Conservation (phyloP, 2,113 vertebrate species). For the Hymenochirus boettgeri region DNA sequence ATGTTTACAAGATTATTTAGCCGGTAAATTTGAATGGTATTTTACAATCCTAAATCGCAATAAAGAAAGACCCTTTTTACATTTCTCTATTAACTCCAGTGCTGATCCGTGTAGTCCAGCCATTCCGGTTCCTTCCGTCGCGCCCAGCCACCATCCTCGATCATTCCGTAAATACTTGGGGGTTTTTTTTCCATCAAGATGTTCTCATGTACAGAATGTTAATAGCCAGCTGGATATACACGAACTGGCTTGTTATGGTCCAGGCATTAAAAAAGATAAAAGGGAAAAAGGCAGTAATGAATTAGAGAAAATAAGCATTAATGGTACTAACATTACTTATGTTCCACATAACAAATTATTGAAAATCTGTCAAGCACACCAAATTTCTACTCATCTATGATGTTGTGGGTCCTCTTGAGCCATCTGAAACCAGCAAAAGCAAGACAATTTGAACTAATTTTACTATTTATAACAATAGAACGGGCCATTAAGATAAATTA, state of each 20-base stretch:
- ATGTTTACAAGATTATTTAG: too few species aligned
- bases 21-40: too few species aligned
- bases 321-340: conserved; percentile 99
- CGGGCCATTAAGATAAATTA: conserved; percentile 99
- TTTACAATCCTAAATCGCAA: too few species aligned
- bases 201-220: conserved; percentile 78
- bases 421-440: conserved; percentile 96
- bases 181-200: conserved; percentile 68
- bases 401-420: conserved; percentile 86
- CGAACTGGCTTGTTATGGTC: conserved; percentile 82
- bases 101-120: conserved; percentile 59
- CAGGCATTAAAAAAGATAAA: conserved; percentile 97
- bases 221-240: conserved; percentile 79
- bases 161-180: conserved; percentile 69
- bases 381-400: conserved; percentile 97
- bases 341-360: conserved; percentile 99
- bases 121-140: conserved; percentile 56
- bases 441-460: conserved; percentile 99
- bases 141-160: conserved; percentile 60
- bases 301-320: conserved; percentile 99
- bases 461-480: conserved; percentile 99
- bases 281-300: conserved; percentile 99
- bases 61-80: conserved; percentile 53
- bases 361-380: conserved; percentile 99
- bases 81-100: conserved; percentile 88